phyloP scores from a whole-genome alignment of 2,797 vertebrate species.

The Girardinus metallicus region DNA sequence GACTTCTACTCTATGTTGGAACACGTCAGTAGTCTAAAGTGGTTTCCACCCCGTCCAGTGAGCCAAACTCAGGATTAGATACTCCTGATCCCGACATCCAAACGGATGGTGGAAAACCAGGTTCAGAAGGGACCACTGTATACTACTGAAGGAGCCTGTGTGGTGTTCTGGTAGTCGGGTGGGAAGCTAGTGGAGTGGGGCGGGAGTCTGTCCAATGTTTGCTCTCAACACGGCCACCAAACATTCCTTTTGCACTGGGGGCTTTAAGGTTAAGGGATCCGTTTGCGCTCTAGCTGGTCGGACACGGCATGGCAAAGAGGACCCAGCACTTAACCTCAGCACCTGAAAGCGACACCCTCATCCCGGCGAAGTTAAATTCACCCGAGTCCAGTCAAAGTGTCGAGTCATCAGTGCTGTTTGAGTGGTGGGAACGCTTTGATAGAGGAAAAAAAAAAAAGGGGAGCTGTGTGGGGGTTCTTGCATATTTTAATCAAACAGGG shows the following conservation, averaged over 20 bases:
- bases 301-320: conserved; percentile 52
- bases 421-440: conserved; percentile 61
- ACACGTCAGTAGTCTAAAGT: conserved; percentile 59
- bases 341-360: conserved; percentile 1
- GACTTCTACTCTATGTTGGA: conserved; percentile 61
- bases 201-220: conserved; percentile 82
- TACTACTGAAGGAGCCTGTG: conserved; percentile 65
- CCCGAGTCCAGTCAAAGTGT: not conserved
- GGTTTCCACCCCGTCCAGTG: conserved; percentile 39
- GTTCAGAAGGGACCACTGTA: conserved; percentile 58
- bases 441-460: not conserved
- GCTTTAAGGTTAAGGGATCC: conserved; percentile 42
- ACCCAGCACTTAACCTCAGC: conserved; percentile 56
- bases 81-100: not conserved
- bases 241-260: conserved; percentile 64
- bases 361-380: not conserved
- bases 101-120: not conserved
- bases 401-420: not conserved
- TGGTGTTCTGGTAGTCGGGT: conserved; percentile 74
- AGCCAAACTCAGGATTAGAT: conserved; percentile 3
- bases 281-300: conserved; percentile 56
- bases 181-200: conserved; percentile 3
- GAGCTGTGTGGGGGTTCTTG: conserved; percentile 31
- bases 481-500: conserved; percentile 33
- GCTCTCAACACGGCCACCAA: conserved; percentile 64